Base-by-base conservation (phyloP, 2,888 invertebrate genomes). In the Linnaemya vulpina region DNA sequence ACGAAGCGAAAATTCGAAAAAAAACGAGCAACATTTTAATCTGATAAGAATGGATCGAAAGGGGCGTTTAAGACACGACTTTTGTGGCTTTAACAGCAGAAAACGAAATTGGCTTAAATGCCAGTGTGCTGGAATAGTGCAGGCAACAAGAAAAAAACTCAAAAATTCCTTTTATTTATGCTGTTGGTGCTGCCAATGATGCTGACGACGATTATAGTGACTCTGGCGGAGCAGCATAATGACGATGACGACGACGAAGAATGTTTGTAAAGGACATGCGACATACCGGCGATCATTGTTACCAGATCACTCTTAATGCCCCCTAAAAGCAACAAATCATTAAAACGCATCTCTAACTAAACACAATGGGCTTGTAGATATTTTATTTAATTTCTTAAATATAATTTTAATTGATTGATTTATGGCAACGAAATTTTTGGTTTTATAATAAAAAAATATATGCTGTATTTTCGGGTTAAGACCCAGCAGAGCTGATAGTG, bases 41-140 rank as follows among this genome's bases (percentile, higher is more conserved):
- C 90, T 89, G 90, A 90, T 90, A 89, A 89, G 89, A 89, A 80
- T 89, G 89, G 88, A 90, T 89, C 90, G 88, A 89, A 90, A 90
- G 89, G 90, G 90, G 90, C 90, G 90, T 89, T 89, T 88, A 88
- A 88, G 87, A 89, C 90, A 90, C 90, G 90, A 90, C 89, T 90
- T 82, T 80, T 83, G 82, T 73, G 67, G 67, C 71, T 84, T 74
- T 62, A 62, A 55, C 60, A 78, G n/a, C 51, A 68, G 60, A 81
- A 71, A 71, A 76, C 22, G 38, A 76, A 76, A 83, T 67, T 75
- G 62, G 25, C 81, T 81, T 62, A 68, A 68, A 75, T 62, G 74
- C 62, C 43, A 11, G 73, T 71, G 63, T 55, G 63, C 38, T 53
- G 58, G 17, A 67, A 80, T 5, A 73, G 20, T 5, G 46, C 43